Conservation (phyloP, 2,113 vertebrate species). For the Ovibos moschatus region DNA sequence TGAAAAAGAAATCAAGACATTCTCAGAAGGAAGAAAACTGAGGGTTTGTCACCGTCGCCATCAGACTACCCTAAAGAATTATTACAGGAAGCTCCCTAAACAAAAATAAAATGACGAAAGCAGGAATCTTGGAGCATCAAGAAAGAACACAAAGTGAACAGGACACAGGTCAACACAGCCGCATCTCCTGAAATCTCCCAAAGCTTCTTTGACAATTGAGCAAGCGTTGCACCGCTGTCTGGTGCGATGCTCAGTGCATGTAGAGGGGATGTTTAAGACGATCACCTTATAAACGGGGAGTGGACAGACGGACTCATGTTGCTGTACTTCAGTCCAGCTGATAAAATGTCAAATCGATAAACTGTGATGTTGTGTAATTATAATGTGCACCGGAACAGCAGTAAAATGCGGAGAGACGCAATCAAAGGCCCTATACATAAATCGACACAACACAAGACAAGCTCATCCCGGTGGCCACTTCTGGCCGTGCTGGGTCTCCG, state of each 20-base stretch:
- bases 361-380: no score
- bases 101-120: not conserved
- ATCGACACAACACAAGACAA: fast-evolving
- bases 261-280: not conserved
- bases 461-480: fast-evolving
- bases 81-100: not conserved
- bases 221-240: not conserved
- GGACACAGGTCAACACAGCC: not conserved
- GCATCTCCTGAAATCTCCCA: not conserved
- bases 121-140: not conserved
- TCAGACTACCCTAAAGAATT: not conserved
- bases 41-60: not conserved
- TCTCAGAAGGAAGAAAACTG: not conserved
- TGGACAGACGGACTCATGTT: not conserved
- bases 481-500: not conserved
- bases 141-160: not conserved
- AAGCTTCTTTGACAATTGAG: not conserved
- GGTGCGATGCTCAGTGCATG: not conserved
- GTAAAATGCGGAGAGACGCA: not conserved
- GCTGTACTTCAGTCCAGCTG: not conserved
- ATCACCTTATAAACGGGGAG: not conserved
- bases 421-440: not conserved
- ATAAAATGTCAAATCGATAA: not conserved
- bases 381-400: not conserved
- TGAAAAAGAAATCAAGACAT: not conserved